Base-by-base conservation (phyloP, 2,888 invertebrate species). In the Eudemis profundana region DNA sequence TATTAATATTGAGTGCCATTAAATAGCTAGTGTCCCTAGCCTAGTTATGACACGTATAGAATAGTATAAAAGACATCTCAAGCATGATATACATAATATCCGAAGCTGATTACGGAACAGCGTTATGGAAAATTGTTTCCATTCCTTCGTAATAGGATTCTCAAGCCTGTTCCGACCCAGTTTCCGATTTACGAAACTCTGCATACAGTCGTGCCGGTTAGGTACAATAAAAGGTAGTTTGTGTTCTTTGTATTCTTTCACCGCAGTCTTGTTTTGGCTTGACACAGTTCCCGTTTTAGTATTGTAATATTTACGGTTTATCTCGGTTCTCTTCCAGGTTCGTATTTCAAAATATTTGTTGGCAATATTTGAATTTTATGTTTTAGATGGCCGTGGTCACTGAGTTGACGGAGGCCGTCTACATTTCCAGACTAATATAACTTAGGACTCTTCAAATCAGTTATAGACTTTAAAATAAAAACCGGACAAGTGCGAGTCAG, bases 211-310 rank as follows among this genome's bases (percentile, higher is more conserved):
- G 33, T 33, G 2, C 33, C 33, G 1, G 15, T 33, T n/a, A 2
- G 49, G 49, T 14, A 51, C 33, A 51, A 36, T 51, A 51, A 33
- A 51, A 51, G 33, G 33, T 51, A n/a, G 51, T 36, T 51, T 19
- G 12, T 12, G 36, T 36, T 51, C 36, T 21, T 51, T 51, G 33
- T 33, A 36, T 36, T 36, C 33, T 33, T 47, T 51, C 51, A 33
- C 10, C 10, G 33, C 33, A 8, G 33, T 33, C 33, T 33, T 29
- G 12, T 5, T 36, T 19, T 51, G 36, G 19, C 51, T 33, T 51
- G 51, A 36, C 51, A 51, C 51, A 51, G 36, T 17, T 51, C 36
- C n/a, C 33, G 50, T 50, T 50, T 50, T 50, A 15, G 29, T 17
- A 33, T 5, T 33, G 33, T 10, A 33, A 33, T 10, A 1, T 12